Conservation (phyloP, 2,888 invertebrate genomes). For the Agrenia bidenticulata region DNA sequence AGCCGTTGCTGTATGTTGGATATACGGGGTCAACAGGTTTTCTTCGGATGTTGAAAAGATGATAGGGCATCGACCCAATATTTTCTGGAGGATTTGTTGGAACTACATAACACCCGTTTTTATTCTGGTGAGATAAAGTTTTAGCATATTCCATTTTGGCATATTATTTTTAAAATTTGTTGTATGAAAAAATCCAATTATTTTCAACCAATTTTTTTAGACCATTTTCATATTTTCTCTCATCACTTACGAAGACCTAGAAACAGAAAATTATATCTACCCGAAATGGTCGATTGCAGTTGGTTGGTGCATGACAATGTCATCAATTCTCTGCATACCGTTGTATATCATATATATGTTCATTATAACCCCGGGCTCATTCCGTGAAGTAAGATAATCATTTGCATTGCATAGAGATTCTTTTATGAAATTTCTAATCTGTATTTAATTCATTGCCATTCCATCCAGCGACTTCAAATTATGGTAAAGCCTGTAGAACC, state of each 20-base stretch:
- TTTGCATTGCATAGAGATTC: neutral
- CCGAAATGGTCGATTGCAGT: conserved; percentile 78
- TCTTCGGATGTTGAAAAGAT: conserved; percentile 77
- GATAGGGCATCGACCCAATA: conserved; percentile 75
- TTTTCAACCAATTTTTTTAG: conserved; percentile 59
- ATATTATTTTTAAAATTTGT: neutral
- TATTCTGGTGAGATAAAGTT: conserved; percentile 65
- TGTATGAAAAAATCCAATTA: neutral
- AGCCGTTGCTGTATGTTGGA: conserved; percentile 85
- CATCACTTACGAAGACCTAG: conserved; percentile 74
- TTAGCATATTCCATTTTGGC: neutral
- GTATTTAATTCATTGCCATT: no score
- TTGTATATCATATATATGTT: conserved; percentile 78
- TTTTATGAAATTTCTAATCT: no score
- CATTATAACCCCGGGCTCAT: conserved; percentile 67
- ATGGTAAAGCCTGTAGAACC: conserved; percentile 60
- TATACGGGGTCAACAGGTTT: conserved; percentile 81
- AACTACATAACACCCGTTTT: conserved; percentile 82
- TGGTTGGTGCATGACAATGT: conserved; percentile 79
- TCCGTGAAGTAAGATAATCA: conserved; percentile 57
- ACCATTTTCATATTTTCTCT: conserved; percentile 81
- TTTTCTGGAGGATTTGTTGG: conserved; percentile 84
- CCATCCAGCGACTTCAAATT: conserved; percentile 59
- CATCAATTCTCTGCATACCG: conserved; percentile 83
- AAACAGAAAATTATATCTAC: conserved; percentile 68